Evolutionary conservation across 1,140 invertebrate genomes (phyloP).

Genomic region (Ostrea denselamellosa): DNA sequence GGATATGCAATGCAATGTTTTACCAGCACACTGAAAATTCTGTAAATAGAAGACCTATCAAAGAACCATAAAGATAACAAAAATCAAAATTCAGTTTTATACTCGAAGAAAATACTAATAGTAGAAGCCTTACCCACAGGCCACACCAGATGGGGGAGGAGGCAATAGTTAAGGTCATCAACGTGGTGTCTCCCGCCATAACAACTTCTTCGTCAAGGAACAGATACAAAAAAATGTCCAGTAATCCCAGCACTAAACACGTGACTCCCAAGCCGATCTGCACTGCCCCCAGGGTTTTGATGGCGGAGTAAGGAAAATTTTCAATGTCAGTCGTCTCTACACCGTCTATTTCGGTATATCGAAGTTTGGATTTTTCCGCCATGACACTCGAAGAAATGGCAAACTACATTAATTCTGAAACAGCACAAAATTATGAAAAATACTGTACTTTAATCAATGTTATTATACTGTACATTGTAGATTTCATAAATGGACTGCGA

Average conservation of each 20-base stretch:
- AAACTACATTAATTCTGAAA: not conserved
- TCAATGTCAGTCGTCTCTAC: constrained; percentile 56
- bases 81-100: too few species aligned
- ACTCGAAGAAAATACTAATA: too few species aligned
- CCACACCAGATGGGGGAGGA: constrained; percentile 64
- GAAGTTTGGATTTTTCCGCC: not conserved
- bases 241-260: constrained; percentile 54
- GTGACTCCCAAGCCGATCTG: constrained; percentile 59
- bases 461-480: too few species aligned
- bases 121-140: constrained; percentile 57
- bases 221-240: constrained; percentile 57
- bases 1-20: too few species aligned
- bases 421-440: too few species aligned
- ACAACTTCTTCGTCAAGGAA: constrained; percentile 41
- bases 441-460: too few species aligned
- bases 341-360: constrained; percentile 59
- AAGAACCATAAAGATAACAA: too few species aligned
- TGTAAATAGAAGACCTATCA: too few species aligned
- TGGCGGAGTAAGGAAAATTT: constrained; percentile 60
- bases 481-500: too few species aligned
- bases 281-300: constrained; percentile 59
- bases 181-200: constrained; percentile 37
- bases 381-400: not conserved
- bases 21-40: too few species aligned
- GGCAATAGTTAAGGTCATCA: constrained; percentile 52